Conservation (phyloP, 2,113 vertebrate genomes). For the Furnarius figulus region DNA sequence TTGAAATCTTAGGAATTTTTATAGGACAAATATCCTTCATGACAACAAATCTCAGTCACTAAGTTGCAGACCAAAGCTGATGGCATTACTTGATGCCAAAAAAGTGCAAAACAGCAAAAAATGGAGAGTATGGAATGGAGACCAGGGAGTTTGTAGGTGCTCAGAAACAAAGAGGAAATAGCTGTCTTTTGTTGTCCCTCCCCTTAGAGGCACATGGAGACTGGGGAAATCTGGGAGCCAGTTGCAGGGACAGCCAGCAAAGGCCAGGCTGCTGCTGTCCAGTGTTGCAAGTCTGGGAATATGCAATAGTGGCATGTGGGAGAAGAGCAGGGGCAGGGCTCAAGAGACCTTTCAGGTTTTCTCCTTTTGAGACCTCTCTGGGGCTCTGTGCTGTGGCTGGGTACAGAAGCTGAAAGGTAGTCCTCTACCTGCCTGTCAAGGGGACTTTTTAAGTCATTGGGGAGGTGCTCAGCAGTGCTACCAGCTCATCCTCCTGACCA, state of each 20-base stretch:
- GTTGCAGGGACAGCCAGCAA: neutral
- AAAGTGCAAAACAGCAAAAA: neutral
- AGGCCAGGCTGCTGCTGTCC: neutral
- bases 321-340: neutral
- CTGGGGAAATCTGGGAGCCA: neutral
- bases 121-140: neutral
- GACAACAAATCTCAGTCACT: neutral
- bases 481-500: neutral
- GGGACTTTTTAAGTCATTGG: neutral
- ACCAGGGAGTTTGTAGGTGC: neutral
- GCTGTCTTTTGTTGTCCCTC: neutral
- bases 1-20: neutral
- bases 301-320: accelerated
- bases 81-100: neutral
- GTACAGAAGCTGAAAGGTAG: neutral
- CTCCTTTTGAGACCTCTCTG: neutral
- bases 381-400: neutral
- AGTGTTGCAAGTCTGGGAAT: neutral
- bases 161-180: neutral
- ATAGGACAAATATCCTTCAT: neutral
- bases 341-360: neutral
- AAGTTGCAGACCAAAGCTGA: neutral
- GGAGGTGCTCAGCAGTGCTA: neutral
- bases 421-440: neutral
- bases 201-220: neutral